These are phyloP conservation scores for Eulemur coronatus DNA, from an alignment of 2,797 vertebrate genomes.

Conservation along the genomic window DNA sequence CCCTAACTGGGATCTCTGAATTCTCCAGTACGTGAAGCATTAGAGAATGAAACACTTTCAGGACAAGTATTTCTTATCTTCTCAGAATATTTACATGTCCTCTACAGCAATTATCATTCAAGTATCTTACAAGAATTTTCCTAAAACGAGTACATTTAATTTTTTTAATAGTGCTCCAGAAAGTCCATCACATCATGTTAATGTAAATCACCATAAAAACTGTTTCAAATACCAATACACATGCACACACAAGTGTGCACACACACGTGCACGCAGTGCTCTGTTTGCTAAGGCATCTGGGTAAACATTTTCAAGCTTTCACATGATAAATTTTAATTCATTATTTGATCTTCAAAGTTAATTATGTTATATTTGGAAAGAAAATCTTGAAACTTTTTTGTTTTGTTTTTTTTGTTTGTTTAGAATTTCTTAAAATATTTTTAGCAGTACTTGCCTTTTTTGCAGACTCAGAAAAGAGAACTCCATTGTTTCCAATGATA, in stretches of 20 bases:
- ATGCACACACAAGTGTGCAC: neutral
- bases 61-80: neutral
- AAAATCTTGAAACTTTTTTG: neutral
- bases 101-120: neutral
- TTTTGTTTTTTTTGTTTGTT: neutral
- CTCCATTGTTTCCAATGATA: slow-evolving; percentile 98
- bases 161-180: neutral
- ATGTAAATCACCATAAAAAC: neutral
- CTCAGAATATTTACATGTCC: neutral
- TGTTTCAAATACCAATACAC: neutral
- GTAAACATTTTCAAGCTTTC: neutral
- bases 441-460: slow-evolving; percentile 91
- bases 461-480: slow-evolving; percentile 98
- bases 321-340: slow-evolving; percentile 21
- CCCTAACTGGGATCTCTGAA: neutral
- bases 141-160: neutral
- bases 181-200: neutral
- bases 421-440: neutral
- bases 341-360: slow-evolving; percentile 4
- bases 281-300: neutral
- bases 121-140: neutral
- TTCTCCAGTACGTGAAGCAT: neutral
- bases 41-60: neutral
- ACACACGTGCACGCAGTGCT: fast-evolving
- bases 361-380: slow-evolving; percentile 25